Percentiles rank a stretch among this genome's conserved stretches.
Evolutionary conservation across 2,888 invertebrate genomes (phyloP).

Genomic region (Dryobota labecula): DNA sequence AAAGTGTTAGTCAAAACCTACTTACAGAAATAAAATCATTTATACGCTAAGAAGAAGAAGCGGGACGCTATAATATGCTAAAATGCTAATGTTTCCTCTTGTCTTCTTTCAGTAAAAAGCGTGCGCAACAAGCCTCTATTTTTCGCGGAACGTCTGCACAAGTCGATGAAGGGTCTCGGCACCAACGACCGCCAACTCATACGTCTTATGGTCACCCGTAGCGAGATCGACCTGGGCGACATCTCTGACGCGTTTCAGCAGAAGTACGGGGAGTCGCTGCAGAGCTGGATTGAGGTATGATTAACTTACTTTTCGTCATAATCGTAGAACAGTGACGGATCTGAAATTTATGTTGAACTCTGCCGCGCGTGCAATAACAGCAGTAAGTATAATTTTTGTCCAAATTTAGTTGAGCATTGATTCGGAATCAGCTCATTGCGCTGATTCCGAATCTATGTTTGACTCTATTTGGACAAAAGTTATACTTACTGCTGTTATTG

Average conservation of each 20-base stretch:
- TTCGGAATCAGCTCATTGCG: too few species aligned
- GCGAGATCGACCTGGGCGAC: constrained; percentile 96
- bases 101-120: constrained; percentile 91
- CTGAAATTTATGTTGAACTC: too few species aligned
- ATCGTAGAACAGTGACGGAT: too few species aligned
- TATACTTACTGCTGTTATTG: too few species aligned
- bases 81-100: background rate
- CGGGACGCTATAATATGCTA: background rate
- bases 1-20: too few species aligned
- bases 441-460: too few species aligned
- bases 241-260: constrained; percentile 95
- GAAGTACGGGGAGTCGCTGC: constrained; percentile 94
- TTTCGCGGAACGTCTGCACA: constrained; percentile 96
- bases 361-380: too few species aligned
- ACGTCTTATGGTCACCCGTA: constrained; percentile 95
- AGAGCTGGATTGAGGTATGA: constrained; percentile 94
- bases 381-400: too few species aligned
- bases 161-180: constrained; percentile 97
- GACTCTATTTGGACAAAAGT: too few species aligned
- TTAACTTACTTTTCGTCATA: background rate
- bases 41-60: too few species aligned
- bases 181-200: constrained; percentile 97
- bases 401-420: too few species aligned
- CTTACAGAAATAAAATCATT: too few species aligned
- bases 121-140: constrained; percentile 95